Evolutionary conservation across 2,888 invertebrate species (phyloP).

Genomic region (Thereva unica): DNA sequence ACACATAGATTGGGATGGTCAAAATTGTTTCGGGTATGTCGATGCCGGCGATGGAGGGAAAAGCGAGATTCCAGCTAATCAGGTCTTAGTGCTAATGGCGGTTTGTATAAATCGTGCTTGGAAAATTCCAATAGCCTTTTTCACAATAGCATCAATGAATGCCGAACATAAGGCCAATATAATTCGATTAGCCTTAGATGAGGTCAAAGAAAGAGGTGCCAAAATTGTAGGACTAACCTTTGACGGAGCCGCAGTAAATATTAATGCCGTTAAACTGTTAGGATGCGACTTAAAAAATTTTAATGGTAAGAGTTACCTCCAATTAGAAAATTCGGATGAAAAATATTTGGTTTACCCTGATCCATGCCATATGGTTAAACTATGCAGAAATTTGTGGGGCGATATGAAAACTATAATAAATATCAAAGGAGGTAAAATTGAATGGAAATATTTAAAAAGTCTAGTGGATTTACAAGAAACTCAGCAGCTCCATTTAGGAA

Average conservation of each 20-base stretch:
- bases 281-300: background rate
- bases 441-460: background rate
- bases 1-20: no score
- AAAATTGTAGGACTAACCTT: background rate
- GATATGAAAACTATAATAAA: background rate
- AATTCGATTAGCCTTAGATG: background rate
- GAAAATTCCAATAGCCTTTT: no score
- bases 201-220: background rate
- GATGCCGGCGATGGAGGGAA: no score
- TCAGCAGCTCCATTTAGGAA: slow-evolving; percentile 29
- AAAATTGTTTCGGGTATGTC: no score
- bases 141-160: slow-evolving; percentile 7
- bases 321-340: no score
- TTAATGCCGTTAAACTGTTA: background rate
- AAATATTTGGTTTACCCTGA: background rate
- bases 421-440: background rate
- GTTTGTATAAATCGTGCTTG: no score
- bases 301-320: background rate
- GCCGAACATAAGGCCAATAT: background rate
- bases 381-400: background rate
- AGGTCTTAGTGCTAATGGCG: no score
- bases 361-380: background rate
- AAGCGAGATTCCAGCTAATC: no score
- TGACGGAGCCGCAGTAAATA: background rate
- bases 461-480: slow-evolving; percentile 19